These are phyloP conservation scores for Dermatophagoides farinae DNA, from an alignment of 1,140 invertebrate genomes.

Conservation along the genomic window DNA sequence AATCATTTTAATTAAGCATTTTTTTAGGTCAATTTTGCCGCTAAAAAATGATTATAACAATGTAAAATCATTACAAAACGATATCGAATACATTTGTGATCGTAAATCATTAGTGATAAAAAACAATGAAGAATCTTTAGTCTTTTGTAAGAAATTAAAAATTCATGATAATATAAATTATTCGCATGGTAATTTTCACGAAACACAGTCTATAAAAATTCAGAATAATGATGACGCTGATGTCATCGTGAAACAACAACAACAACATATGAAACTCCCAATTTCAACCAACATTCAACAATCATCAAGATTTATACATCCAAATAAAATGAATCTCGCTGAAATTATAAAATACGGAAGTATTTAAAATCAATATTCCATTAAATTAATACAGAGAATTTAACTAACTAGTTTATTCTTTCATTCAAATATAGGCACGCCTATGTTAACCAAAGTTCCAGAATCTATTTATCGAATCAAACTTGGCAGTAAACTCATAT, in stretches of 20 bases:
- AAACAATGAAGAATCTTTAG: too few relatives aligned
- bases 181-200: too few relatives aligned
- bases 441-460: constrained; percentile 37
- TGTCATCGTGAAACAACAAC: not conserved
- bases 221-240: too few relatives aligned
- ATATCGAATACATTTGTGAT: too few relatives aligned
- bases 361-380: not conserved
- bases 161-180: too few relatives aligned
- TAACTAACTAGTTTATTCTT: not conserved
- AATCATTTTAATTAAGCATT: not conserved
- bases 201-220: too few relatives aligned
- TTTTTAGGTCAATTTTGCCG: not conserved
- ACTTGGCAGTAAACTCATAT: constrained; percentile 44
- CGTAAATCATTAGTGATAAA: too few relatives aligned
- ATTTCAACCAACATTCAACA: too few relatives aligned
- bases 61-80: not conserved
- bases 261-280: too few relatives aligned
- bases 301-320: too few relatives aligned
- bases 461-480: constrained; percentile 46
- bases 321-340: too few relatives aligned
- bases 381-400: not conserved
- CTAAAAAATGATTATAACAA: not conserved
- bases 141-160: not conserved
- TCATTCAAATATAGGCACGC: constrained; percentile 23
- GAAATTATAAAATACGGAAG: not conserved